Evolutionary conservation across 2,888 invertebrate genomes (phyloP), one percentile per base, ranked within the genome.

Genomic region (Eurytoma adleriae): DNA sequence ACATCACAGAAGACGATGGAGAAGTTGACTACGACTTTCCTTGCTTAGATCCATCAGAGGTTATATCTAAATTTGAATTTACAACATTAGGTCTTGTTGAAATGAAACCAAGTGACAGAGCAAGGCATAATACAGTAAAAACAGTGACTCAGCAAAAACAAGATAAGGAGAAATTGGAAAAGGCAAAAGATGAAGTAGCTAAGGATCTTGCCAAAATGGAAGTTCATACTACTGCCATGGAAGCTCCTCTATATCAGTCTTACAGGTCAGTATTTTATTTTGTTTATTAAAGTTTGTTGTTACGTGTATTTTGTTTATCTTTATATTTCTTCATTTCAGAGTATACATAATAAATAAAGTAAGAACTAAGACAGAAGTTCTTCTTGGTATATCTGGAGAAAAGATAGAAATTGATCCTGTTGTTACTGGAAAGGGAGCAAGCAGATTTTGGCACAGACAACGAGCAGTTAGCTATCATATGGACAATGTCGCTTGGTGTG

Each of bases 1-100:
- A 96, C 89, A 97, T 99, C 90, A 98, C 97, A 40, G 99, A 99
- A 91, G 98, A 99, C 87, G 98, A 98, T 89, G 99, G 98, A 1
- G 98, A 98, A 91, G 96, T 97, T 2, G 98, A 98, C 91, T 94
- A 94, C 91, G 98, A 98, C 86, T 98, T 99, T 89, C 98, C 98
- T 0, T 96, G 96, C 85, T 92, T 99, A 14, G 98, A 98, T 89
- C 93, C 95, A 16, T 94, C 94, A 81, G 98, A 99, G 91, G 95
- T 95, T 1, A 96, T 98, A 84, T 95, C 96, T 0, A 98, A 98
- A 91, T 99, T 98, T 91, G 97, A 97, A 48, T 98, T 99, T 90
- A 94, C 94, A 14, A 96, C 96, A 85, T 92, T 99, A 16, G 98
- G 98, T 5, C 92, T 99, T 18, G 96, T 98, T 0, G 96, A 97